These are phyloP conservation scores for Acanthurus leucopareius DNA, from an alignment of 2,797 vertebrate genomes.

Conservation along the genomic window DNA sequence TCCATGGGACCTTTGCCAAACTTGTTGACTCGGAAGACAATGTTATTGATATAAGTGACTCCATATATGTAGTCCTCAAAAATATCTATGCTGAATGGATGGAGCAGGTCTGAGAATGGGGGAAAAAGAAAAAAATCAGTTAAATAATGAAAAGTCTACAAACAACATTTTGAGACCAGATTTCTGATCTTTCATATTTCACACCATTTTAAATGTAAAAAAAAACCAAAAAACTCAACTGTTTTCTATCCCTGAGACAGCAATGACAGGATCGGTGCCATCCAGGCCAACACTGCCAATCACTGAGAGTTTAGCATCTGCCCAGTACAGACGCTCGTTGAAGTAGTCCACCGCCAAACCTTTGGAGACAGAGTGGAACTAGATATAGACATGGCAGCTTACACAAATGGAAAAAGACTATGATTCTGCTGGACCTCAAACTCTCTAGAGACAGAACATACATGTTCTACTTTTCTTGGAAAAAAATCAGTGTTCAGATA, in stretches of 20 bases:
- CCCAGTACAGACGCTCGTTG: slow-evolving; percentile 98
- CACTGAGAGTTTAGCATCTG: slow-evolving; percentile 95
- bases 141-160: not conserved
- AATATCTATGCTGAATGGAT: slow-evolving; percentile 97
- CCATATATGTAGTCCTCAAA: slow-evolving; percentile 99
- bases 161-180: not conserved
- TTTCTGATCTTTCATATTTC: not conserved
- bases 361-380: slow-evolving; percentile 66
- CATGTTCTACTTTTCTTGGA: no score
- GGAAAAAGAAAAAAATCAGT: not conserved
- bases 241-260: slow-evolving; percentile 91
- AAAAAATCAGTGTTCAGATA: not conserved
- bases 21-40: slow-evolving; percentile 97
- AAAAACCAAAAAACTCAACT: slow-evolving; percentile 83
- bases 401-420: not conserved
- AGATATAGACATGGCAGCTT: not conserved
- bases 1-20: slow-evolving; percentile 92
- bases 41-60: slow-evolving; percentile 95
- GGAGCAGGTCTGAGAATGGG: slow-evolving; percentile 88
- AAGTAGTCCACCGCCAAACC: slow-evolving; percentile 97
- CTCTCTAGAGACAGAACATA: no score
- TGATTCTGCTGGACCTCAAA: not conserved
- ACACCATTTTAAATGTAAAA: not conserved
- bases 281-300: slow-evolving; percentile 96
- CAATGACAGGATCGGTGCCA: slow-evolving; percentile 92